Percentiles rank a stretch among this genome's conserved stretches.
These are phyloP conservation scores for Diplazon laetatorius DNA, from an alignment of 2,888 invertebrate species.

Conservation along the genomic window DNA sequence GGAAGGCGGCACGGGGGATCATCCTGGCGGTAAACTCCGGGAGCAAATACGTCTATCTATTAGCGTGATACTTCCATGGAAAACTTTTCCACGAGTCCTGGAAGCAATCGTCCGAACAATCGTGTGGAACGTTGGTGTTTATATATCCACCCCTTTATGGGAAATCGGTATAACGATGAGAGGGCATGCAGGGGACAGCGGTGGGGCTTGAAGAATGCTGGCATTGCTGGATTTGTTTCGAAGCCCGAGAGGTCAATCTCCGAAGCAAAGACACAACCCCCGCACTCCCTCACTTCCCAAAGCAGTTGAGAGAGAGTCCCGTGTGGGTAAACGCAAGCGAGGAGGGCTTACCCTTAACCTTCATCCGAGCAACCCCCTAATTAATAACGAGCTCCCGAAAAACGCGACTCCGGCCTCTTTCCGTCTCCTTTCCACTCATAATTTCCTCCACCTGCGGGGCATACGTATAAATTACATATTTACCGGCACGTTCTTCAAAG, in stretches of 20 bases:
- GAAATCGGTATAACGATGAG: neutral
- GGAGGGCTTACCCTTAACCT: conserved; percentile 48
- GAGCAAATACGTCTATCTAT: conserved; percentile 77
- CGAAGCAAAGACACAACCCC: conserved; percentile 24
- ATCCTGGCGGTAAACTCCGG: conserved; percentile 64
- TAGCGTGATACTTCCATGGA: conserved; percentile 69
- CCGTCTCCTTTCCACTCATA: neutral
- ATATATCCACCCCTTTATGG: conserved; percentile 39
- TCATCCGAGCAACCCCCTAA: conserved; percentile 42
- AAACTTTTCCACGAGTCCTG: conserved; percentile 63
- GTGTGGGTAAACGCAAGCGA: conserved; percentile 1
- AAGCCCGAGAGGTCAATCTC: conserved; percentile 35
- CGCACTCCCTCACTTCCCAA: conserved; percentile 12
- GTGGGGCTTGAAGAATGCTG: conserved; percentile 1
- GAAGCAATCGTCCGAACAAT: conserved; percentile 54
- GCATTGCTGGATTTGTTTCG: conserved; percentile 22
- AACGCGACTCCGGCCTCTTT: conserved; percentile 27
- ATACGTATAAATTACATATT: conserved; percentile 65
- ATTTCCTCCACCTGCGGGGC: conserved; percentile 13
- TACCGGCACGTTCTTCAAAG: conserved; percentile 65
- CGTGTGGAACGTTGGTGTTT: conserved; percentile 53
- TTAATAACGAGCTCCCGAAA: conserved; percentile 51
- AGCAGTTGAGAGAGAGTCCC: conserved; percentile 7
- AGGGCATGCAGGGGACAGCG: neutral
- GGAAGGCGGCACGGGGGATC: conserved; percentile 30